Evolutionary conservation across 2,113 vertebrate species (phyloP).

Genomic region (Cephalopterus ornatus): DNA sequence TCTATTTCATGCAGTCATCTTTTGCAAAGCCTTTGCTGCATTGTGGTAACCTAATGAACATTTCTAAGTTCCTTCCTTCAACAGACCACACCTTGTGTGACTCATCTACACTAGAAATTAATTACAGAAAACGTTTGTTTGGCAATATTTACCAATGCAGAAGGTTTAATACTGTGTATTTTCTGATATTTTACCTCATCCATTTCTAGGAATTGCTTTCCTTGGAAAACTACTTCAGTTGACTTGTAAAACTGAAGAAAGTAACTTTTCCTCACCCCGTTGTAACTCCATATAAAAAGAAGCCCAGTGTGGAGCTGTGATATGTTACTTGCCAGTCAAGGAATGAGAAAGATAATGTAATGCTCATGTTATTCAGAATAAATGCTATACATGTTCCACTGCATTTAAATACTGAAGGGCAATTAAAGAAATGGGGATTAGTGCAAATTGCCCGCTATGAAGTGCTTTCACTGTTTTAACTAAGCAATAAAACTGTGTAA

Average conservation of each 20-base stretch:
- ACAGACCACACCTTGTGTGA: not conserved
- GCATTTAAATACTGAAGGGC: conserved; percentile 69
- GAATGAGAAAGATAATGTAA: conserved; percentile 68
- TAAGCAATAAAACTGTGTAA: conserved; percentile 80
- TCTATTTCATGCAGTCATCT: not conserved
- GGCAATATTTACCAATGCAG: not conserved
- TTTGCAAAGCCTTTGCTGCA: not conserved
- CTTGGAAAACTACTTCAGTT: not conserved
- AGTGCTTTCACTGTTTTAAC: conserved; percentile 78
- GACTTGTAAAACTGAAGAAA: not conserved
- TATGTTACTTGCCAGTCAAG: conserved; percentile 58
- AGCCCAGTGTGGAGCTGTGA: conserved; percentile 32
- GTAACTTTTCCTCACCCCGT: conserved; percentile 16
- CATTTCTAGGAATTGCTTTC: not conserved
- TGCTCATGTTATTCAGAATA: conserved; percentile 57
- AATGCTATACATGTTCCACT: conserved; percentile 54
- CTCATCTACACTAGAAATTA: not conserved
- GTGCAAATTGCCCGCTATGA: conserved; percentile 74
- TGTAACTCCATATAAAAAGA: conserved; percentile 39
- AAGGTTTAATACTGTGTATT: not conserved
- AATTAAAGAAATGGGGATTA: conserved; percentile 75
- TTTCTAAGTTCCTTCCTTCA: not conserved
- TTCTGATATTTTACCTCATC: not conserved
- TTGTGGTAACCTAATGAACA: not conserved
- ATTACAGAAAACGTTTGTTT: not conserved